These are phyloP conservation scores for Drosophila bocqueti DNA, from an alignment of 1,140 invertebrate genomes.

Conservation along the genomic window DNA sequence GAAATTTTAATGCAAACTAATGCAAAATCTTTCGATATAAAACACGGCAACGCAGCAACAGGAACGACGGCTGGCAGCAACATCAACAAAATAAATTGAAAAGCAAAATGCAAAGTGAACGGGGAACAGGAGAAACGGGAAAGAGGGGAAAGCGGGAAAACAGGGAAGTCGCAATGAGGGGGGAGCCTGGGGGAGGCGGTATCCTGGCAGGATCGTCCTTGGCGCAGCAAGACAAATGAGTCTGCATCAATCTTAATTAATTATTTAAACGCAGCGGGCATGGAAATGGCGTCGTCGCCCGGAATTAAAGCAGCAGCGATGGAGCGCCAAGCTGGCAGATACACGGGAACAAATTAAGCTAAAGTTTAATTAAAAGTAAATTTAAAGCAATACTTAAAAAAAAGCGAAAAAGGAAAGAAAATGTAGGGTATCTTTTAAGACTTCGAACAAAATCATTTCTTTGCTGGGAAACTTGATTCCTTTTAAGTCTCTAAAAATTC, in stretches of 20 bases:
- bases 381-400: no score
- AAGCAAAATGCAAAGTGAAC: conserved; percentile 80
- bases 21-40: conserved; percentile 82
- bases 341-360: neutral
- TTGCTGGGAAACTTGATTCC: neutral
- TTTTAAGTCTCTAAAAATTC: neutral
- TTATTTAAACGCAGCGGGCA: conserved; percentile 83
- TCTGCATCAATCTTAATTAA: conserved; percentile 84
- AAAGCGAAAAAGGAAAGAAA: no score
- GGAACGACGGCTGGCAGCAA: conserved; percentile 25
- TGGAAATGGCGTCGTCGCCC: conserved; percentile 69
- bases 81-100: conserved; percentile 77
- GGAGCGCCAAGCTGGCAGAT: conserved; percentile 15
- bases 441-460: no score
- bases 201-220: conserved; percentile 54
- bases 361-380: neutral
- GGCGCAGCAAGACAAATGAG: conserved; percentile 79
- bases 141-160: neutral
- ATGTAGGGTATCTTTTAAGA: no score
- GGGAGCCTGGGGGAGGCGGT: conserved; percentile 14
- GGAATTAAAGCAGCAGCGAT: conserved; percentile 63
- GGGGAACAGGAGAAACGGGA: conserved; percentile 3
- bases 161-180: neutral
- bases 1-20: conserved; percentile 84
- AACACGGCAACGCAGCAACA: conserved; percentile 36